Percentiles rank a stretch among this genome's conserved stretches.
Conservation (phyloP, 2,113 vertebrate species). For the Poecilia latipinna region DNA sequence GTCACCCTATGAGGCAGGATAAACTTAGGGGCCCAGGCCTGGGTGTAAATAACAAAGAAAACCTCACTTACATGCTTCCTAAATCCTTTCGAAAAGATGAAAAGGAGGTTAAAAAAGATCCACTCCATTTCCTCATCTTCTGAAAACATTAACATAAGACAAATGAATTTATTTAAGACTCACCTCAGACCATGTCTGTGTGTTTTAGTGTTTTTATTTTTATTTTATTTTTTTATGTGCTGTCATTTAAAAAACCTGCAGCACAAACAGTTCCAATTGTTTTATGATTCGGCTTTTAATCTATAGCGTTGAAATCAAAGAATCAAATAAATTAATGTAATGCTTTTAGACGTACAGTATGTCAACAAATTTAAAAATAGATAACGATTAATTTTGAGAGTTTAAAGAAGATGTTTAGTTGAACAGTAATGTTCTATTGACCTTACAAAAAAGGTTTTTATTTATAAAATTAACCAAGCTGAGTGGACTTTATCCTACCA, state of each 20-base stretch:
- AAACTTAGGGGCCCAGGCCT: conserved; percentile 79
- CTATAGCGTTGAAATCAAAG: conserved; percentile 1
- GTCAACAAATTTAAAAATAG: conserved; percentile 2
- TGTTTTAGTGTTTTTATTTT: conserved; percentile 25
- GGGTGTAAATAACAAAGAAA: conserved; percentile 80
- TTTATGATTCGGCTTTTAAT: conserved; percentile 23
- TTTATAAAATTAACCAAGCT: not conserved
- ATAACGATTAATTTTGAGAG: conserved; percentile 2
- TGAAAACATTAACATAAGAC: conserved; percentile 73
- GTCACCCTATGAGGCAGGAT: conserved; percentile 83
- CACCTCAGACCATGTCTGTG: conserved; percentile 38
- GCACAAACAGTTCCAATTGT: conserved; percentile 10
- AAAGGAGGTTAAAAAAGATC: conserved; percentile 59
- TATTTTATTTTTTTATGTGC: not conserved
- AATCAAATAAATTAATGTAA: conserved; percentile 19
- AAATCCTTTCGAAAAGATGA: conserved; percentile 78
- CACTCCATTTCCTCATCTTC: conserved; percentile 73
- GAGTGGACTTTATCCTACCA: not conserved
- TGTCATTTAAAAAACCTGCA: conserved; percentile 17
- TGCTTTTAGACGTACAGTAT: conserved; percentile 23
- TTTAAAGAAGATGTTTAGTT: conserved; percentile 22
- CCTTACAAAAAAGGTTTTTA: not conserved
- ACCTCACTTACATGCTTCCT: conserved; percentile 80
- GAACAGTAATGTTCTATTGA: conserved; percentile 1
- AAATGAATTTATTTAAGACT: conserved; percentile 76